These are phyloP conservation scores for Epizoanthus scotinus DNA, from an alignment of 92 coral and sea anemone genomes.

Conservation along the genomic window DNA sequence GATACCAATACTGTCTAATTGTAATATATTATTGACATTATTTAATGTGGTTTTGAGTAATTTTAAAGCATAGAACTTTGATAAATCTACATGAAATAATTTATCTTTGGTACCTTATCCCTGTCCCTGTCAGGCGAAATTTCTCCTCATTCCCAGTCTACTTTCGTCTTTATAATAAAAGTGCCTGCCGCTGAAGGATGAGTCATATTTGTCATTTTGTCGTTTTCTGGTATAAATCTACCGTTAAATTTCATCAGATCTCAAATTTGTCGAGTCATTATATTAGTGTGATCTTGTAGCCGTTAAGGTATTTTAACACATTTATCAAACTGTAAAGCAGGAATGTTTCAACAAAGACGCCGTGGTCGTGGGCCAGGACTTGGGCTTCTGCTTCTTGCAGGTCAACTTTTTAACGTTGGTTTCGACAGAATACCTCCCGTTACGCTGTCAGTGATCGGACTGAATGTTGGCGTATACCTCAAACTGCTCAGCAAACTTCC, in stretches of 20 bases:
- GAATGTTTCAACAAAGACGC: slow-evolving; percentile 82
- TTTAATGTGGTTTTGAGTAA: no score
- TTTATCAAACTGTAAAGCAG: slow-evolving; percentile 1
- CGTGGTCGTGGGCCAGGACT: slow-evolving; percentile 77
- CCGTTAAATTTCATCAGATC: slow-evolving; percentile 13
- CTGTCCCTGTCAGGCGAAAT: no score
- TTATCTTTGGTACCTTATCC: background rate
- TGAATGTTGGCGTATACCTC: slow-evolving; percentile 86
- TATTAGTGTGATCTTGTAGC: background rate
- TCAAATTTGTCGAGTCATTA: background rate
- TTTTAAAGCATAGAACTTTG: no score
- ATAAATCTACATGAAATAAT: no score
- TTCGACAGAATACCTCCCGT: slow-evolving; percentile 90
- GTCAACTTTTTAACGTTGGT: slow-evolving; percentile 88
- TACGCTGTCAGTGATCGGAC: slow-evolving; percentile 82
- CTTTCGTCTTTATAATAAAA: background rate
- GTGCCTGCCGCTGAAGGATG: background rate
- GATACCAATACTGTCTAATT: no score
- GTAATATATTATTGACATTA: no score
- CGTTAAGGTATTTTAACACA: background rate
- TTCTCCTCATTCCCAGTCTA: slow-evolving; percentile 13
- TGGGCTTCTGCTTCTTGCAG: slow-evolving; percentile 77
- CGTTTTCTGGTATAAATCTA: no score
- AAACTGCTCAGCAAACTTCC: slow-evolving; percentile 79
- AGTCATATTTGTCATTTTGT: background rate